Conservation (phyloP, 92 coral and sea anemone species). For the Porites divaricata region DNA sequence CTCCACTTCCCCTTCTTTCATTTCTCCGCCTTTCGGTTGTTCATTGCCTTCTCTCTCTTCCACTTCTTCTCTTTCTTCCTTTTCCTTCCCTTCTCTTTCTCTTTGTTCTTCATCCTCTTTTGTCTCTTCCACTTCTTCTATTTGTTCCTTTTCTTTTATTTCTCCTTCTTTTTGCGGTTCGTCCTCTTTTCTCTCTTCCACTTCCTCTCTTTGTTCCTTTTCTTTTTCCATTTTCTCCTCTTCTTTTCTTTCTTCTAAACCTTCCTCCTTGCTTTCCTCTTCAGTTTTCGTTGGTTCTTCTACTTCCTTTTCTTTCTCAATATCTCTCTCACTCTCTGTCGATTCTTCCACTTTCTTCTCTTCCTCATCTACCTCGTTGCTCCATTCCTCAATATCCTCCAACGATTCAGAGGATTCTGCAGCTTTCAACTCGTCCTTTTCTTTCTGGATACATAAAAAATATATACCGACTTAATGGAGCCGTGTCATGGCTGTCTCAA, state of each 20-base stretch:
- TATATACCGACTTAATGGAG: neutral
- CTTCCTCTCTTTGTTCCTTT: conserved; percentile 13
- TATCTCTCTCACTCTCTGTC: conserved; percentile 15
- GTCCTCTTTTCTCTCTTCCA: conserved; percentile 2
- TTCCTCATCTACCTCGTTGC: conserved; percentile 16
- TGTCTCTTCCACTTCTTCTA: conserved; percentile 17
- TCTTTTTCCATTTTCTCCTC: conserved; percentile 15
- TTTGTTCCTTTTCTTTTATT: conserved; percentile 9
- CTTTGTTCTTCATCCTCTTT: conserved; percentile 11
- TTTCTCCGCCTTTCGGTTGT: conserved; percentile 13
- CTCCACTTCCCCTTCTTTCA: conserved; percentile 19
- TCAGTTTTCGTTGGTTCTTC: neutral
- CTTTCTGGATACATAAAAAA: conserved; percentile 16
- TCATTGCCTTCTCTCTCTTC: conserved; percentile 2
- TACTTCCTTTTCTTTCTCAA: conserved; percentile 7
- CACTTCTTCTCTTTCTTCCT: conserved; percentile 6
- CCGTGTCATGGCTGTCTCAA: neutral
- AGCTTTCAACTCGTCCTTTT: conserved; percentile 44
- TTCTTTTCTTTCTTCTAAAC: conserved; percentile 6
- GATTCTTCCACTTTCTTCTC: conserved; percentile 17
- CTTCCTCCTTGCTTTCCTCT: conserved; percentile 13
- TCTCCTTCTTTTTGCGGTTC: neutral
- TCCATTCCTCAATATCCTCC: conserved; percentile 29
- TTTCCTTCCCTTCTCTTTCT: neutral
- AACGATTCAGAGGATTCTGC: conserved; percentile 53